These are phyloP conservation scores for Caiman crocodilus DNA, from an alignment of 2,797 vertebrate species.

Conservation along the genomic window DNA sequence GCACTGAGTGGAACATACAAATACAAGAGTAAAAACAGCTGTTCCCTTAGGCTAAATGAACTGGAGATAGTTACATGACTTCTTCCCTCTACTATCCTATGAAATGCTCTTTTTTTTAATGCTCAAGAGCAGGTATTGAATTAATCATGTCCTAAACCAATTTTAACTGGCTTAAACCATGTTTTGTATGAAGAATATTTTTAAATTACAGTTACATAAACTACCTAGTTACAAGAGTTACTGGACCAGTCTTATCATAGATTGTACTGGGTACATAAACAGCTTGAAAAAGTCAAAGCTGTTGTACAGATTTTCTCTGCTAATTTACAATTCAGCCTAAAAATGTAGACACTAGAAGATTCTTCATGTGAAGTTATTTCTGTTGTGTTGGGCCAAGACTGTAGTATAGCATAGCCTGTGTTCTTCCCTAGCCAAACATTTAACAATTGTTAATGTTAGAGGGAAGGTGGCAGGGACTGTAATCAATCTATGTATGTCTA, in stretches of 20 bases:
- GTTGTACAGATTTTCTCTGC: not conserved
- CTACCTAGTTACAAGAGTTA: accelerated
- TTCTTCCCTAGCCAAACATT: not conserved
- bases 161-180: accelerated
- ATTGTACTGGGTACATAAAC: not conserved
- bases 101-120: not conserved
- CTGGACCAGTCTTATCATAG: not conserved
- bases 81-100: not conserved
- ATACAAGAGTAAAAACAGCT: not conserved
- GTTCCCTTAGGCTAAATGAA: not conserved
- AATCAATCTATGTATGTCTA: too few relatives aligned
- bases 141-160: not conserved
- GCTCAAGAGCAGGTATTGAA: not conserved
- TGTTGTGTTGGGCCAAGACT: not conserved
- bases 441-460: not conserved
- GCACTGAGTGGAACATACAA: not conserved
- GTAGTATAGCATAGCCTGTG: not conserved
- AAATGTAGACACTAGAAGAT: not conserved
- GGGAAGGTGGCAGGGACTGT: too few relatives aligned
- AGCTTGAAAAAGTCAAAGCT: not conserved
- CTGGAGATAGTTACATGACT: not conserved
- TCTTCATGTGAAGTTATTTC: not conserved
- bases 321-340: constrained; percentile 10
- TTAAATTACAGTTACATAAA: not conserved
- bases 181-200: accelerated